Conservation (phyloP, 2,797 vertebrate species). For the Orestias chungarensis region DNA sequence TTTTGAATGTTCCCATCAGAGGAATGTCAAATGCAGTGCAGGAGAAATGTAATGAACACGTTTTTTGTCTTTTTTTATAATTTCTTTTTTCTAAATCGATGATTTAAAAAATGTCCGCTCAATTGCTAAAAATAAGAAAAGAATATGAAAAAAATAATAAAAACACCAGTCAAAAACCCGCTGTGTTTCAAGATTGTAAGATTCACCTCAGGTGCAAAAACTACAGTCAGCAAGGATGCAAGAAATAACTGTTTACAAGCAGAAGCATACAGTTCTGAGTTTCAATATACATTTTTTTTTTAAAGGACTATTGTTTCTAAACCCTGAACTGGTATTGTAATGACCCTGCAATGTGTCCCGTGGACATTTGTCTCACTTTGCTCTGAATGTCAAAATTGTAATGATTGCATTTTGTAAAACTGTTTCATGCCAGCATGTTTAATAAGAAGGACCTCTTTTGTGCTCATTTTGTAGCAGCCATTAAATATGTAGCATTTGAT, state of each 20-base stretch:
- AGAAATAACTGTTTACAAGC: constrained; percentile 67
- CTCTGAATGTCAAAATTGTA: constrained; percentile 72
- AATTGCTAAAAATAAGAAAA: constrained; percentile 31
- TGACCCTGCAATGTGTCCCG: constrained; percentile 80
- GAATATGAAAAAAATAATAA: constrained; percentile 41
- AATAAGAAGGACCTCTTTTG: constrained; percentile 57
- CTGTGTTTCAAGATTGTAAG: constrained; percentile 61
- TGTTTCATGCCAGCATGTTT: constrained; percentile 57
- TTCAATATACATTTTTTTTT: constrained; percentile 39
- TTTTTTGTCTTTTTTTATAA: constrained; percentile 33
- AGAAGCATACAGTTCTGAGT: constrained; percentile 31
- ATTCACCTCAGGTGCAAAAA: constrained; percentile 52
- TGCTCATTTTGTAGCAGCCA: constrained; percentile 68
- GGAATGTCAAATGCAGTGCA: constrained; percentile 61
- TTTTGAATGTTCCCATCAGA: constrained; percentile 61
- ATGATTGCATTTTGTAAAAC: constrained; percentile 64
- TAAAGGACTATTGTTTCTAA: constrained; percentile 52
- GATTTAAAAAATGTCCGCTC: constrained; percentile 65
- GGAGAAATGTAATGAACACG: constrained; percentile 42
- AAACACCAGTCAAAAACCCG: constrained; percentile 57
- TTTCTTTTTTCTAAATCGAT: constrained; percentile 45
- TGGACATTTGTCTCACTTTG: constrained; percentile 80
- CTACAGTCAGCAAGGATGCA: constrained; percentile 53
- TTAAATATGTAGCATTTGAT: constrained; percentile 71
- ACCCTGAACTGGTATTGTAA: constrained; percentile 79